Percentiles rank a stretch among this genome's conserved stretches.
phyloP scores from a whole-genome alignment of 2,797 vertebrate species.

The Takifugu ocellatus region DNA sequence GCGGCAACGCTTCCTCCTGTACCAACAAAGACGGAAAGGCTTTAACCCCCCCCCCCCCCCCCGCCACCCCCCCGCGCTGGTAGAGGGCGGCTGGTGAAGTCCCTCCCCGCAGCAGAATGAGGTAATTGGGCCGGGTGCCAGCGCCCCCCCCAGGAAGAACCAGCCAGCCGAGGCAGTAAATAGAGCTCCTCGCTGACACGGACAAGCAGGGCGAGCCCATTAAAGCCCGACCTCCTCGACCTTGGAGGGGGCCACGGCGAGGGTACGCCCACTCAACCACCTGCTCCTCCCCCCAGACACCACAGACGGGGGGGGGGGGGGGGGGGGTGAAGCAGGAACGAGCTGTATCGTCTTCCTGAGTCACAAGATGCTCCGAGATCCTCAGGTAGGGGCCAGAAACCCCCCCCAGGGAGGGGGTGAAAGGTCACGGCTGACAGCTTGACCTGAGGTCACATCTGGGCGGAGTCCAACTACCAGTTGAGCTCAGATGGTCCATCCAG shows the following conservation, averaged over 20 bases:
- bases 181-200: constrained; percentile 49
- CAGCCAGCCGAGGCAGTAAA: constrained; percentile 48
- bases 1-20: too few species aligned
- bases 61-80: neutral
- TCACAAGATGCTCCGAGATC: too few species aligned
- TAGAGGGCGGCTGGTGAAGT: neutral
- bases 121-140: constrained; percentile 47
- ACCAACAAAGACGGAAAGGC: too few species aligned
- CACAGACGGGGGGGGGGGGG: neutral
- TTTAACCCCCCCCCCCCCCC: too few species aligned
- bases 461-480: too few species aligned
- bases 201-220: constrained; percentile 46
- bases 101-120: constrained; percentile 32
- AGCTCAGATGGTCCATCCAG: too few species aligned
- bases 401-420: too few species aligned
- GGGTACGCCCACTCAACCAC: constrained; percentile 59
- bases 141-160: constrained; percentile 41
- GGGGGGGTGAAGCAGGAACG: too few species aligned
- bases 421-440: too few species aligned
- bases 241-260: constrained; percentile 41
- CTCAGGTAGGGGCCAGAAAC: too few species aligned
- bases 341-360: too few species aligned
- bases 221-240: constrained; percentile 60
- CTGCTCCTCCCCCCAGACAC: constrained; percentile 48
- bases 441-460: too few species aligned